Percentiles rank a stretch among this genome's conserved stretches.
phyloP scores from a whole-genome alignment of 2,888 invertebrate species.

The Drosophila algonquin region DNA sequence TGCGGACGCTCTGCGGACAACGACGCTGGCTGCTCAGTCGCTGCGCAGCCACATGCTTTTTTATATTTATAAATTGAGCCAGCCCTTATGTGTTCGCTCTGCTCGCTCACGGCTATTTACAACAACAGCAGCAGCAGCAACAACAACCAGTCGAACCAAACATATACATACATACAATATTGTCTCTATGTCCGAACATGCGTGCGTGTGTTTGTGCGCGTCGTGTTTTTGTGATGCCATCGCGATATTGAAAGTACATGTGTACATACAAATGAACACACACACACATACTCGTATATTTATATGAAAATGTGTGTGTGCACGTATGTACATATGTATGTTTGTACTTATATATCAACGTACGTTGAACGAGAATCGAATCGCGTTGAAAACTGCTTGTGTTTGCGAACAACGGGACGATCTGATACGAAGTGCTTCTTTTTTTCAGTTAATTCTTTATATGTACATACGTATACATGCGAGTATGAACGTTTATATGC shows the following conservation, averaged over 20 bases:
- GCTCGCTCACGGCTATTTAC: slow-evolving; percentile 68
- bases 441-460: slow-evolving; percentile 68
- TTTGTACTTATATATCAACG: slow-evolving; percentile 48
- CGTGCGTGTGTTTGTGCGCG: slow-evolving; percentile 61
- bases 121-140: slow-evolving; percentile 40
- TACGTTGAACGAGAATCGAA: slow-evolving; percentile 49
- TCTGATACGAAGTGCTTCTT: slow-evolving; percentile 71
- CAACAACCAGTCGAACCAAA: slow-evolving; percentile 47
- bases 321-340: slow-evolving; percentile 3
- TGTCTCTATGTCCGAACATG: slow-evolving; percentile 66
- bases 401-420: slow-evolving; percentile 77
- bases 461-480: slow-evolving; percentile 39
- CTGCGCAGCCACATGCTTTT: slow-evolving; percentile 77
- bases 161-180: slow-evolving; percentile 43
- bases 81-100: slow-evolving; percentile 73
- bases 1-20: slow-evolving; percentile 69
- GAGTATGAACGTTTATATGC: slow-evolving; percentile 45
- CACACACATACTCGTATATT: slow-evolving; percentile 6
- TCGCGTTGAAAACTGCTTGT: slow-evolving; percentile 67
- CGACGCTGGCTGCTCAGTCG: slow-evolving; percentile 54
- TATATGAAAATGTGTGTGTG: slow-evolving; percentile 16
- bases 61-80: slow-evolving; percentile 78
- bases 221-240: slow-evolving; percentile 72
- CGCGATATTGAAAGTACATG: slow-evolving; percentile 74
- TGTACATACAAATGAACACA: slow-evolving; percentile 29